Base-by-base conservation (phyloP, 1,140 invertebrate genomes). In the Formica exsecta region DNA sequence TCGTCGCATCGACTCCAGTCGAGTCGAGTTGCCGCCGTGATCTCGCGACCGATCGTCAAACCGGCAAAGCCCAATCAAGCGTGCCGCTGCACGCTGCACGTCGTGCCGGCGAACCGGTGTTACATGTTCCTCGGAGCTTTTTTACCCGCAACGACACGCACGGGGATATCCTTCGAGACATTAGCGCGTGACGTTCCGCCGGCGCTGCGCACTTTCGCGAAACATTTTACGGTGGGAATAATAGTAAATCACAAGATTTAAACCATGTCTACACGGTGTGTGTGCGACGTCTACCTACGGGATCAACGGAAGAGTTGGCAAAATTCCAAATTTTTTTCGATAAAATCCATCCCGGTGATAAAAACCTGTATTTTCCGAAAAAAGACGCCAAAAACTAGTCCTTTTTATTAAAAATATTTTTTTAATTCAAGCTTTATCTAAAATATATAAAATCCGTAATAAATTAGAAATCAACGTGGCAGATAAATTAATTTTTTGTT, bases 71-170 rank as follows among this genome's bases (percentile, higher is more conserved):
- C 79, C 79, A 83, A 83, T 83, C 79, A 83, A 74, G 79, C 79
- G 68, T 74, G 79, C 79, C 68, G 48, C 68, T 13, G 79, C 79
- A 5, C 48, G 66, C 25, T 29, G 25, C 74, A 36, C 64, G n/a
- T n/a, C 13, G 13, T 19, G 51, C 29, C 70, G 66, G 29, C 79
- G 79, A 74, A 83, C 79, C 79, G 79, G 79, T 83, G 79, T 83
- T 83, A 83, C 79, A 44, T 83, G 79, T 83, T 83, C 25, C 38
- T 22, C 54, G 36, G 51, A 61, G 38, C n/a, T 25, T 73, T 73
- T 59, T 81, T 81, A 61, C 68, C 22, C 66, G 51, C 66, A 38
- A 38, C 66, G 79, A 73, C 54, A 73, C 51, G 51, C 66, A 73
- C 36, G 54, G 22, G 48, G 13, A 51, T 51, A 64, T 29, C 38